These are phyloP conservation scores for Pollimyrus isidori DNA, from an alignment of 2,113 vertebrate species.

Conservation along the genomic window DNA sequence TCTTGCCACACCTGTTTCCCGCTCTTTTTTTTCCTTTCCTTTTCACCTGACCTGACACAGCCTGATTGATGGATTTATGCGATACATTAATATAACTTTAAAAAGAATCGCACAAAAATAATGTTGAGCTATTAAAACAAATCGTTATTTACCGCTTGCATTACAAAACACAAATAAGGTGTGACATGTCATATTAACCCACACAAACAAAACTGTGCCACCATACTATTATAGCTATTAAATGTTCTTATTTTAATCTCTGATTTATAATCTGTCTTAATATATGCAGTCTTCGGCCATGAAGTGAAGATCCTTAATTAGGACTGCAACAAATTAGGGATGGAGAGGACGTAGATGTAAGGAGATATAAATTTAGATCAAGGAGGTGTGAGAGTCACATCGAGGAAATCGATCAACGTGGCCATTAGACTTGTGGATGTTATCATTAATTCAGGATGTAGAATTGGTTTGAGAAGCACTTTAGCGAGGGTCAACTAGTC, in stretches of 20 bases:
- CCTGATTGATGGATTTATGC: neutral
- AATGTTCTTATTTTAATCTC: slow-evolving; percentile 70
- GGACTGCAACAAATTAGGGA: slow-evolving; percentile 70
- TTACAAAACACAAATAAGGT: neutral
- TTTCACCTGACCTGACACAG: neutral
- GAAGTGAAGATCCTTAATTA: slow-evolving; percentile 73
- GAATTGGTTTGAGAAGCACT: slow-evolving; percentile 19
- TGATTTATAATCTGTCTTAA: slow-evolving; percentile 65
- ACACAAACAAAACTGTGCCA: neutral
- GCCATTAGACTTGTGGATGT: slow-evolving; percentile 33
- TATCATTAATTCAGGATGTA: neutral
- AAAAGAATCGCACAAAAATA: neutral
- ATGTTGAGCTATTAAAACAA: neutral
- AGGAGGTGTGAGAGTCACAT: slow-evolving; percentile 60
- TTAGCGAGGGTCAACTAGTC: slow-evolving; percentile 29
- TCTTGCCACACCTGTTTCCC: neutral
- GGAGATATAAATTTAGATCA: slow-evolving; percentile 48
- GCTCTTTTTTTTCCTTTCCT: neutral
- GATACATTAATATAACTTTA: neutral
- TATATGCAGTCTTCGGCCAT: slow-evolving; percentile 58
- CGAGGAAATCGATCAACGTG: slow-evolving; percentile 51
- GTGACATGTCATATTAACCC: neutral
- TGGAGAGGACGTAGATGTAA: slow-evolving; percentile 47
- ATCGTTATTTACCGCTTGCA: neutral
- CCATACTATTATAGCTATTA: slow-evolving; percentile 26